Base-by-base conservation (phyloP, 2,888 invertebrate genomes). In the Agriopis marginaria region DNA sequence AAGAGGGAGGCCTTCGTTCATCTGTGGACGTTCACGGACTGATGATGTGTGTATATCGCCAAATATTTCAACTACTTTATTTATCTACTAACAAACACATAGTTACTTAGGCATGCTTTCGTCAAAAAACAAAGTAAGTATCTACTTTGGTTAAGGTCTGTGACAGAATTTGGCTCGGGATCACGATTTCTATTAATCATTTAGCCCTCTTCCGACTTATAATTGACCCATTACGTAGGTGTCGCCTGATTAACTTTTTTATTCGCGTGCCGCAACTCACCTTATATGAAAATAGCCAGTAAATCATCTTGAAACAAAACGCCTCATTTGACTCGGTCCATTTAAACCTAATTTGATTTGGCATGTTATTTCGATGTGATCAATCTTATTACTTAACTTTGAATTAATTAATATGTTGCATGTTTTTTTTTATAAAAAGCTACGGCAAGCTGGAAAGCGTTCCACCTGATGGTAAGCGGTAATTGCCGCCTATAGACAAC, bases 191-290 rank as follows among this genome's bases (percentile, higher is more conserved):
- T 47, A 76, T 77, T 74, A 65, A 72, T 73, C 64, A 74, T 66
- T 71, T 66, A 65, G 58, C 23, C 62, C 32, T 60, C 65, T 76
- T 76, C 75, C 73, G 76, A 70, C 75, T 60, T 70, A 32, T 71
- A 70, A 72, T 69, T 73, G 63, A 61, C 61, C 68, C 55, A 75
- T 73, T 70, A 69, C 64, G 80, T 80, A 72, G 79, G 79, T 70
- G 78, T 75, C 56, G 55, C 54, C 56, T 67, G 74, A 77, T 80
- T 74, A 71, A 71, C 45, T 58, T 69, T 69, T 72, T 75, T 69
- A 74, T 74, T 75, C 71, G 53, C 66, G 67, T 79, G 75, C 72
- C 78, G 69, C 64, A 58, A 70, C 40, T 64, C 71, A 39, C 66
- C 44, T 8, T 32, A 32, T 45, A 63, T 42, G 39, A 10, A 72